Base-by-base conservation (phyloP, 2,113 vertebrate genomes). In the Fulmarus glacialis region DNA sequence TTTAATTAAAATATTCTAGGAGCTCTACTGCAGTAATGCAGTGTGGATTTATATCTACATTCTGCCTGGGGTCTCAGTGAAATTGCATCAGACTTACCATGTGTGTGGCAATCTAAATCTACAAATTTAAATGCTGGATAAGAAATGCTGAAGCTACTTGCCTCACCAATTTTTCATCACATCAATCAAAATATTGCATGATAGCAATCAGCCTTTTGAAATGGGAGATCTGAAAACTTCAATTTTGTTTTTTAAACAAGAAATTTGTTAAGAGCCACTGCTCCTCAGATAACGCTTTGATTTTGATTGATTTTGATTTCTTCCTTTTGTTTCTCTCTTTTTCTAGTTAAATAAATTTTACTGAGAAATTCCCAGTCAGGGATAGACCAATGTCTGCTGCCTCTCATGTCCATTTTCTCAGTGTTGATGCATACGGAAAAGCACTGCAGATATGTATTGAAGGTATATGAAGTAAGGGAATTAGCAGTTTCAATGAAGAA, bases 1-100 rank as follows among this genome's bases (percentile, higher is more conserved):
- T 94, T 94, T 89, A 96, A 97, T 96, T 89, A 95, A 87, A 97
- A 90, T 91, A 90, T 81, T 59, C 90, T 70, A 26, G 0, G 68
- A 67, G 72, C 63, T 66, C 42, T 89, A 11, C 67, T 55, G 58
- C 68, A 89, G 50, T 70, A 90, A 78, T 77, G 63, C 38, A 90
- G 75, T 29, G 47, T 87, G 75, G 80, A 78, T 94, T 94, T 87
- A 47, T 53, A 55, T 59, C 86, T 74, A 81, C 63, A 90, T 94
- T 95, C 77, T 81, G 80, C 95, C 90, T 52, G 56, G 23, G 77
- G 82, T 91, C 83, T 92, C 89, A 74, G 60, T 63, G 82, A 95
- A 97, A 96, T 92, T 94, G 67, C 86, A 82, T 92, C 90, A 93
- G 82, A 48, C 50, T 89, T 88, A 55, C 43, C 30, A 15, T 63